Evolutionary conservation across 2,888 invertebrate genomes (phyloP), one percentile per base, ranked within the genome.

Genomic region (Phanerotoma sp.): DNA sequence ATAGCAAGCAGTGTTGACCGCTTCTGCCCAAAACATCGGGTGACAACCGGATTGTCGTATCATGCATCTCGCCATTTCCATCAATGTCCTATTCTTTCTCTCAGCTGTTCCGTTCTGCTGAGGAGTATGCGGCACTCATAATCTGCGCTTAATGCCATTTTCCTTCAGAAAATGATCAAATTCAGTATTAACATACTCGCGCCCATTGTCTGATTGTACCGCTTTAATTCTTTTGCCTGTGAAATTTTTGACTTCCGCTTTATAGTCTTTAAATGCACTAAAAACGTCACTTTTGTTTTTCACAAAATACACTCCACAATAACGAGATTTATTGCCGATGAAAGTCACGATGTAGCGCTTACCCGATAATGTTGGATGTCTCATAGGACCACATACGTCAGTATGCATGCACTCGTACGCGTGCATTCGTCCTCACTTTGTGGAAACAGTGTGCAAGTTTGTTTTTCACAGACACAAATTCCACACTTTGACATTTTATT

Each of bases 301-400:
- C 28, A 56, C 20, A 13, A 58, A 59, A 11, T 51, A 45, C 6
- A 59, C 48, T 15, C 61, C 54, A 15, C 61, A 57, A 56, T 60
- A 66, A 4, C 65, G 44, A 5, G 46, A 50, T 32, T 41, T 25
- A 32, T 66, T 61, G 45, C 63, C 64, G 5, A 64, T 56, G 32
- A 62, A 60, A 1, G 57, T 60, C 1, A 56, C 46, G 6, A 61
- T 48, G 21, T 50, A 58, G 9, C 5, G 5, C 3, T 46, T 45
- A 1, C 51, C 38, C 2, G 48, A 30, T 13, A 25, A 35, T 11
- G 58, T 54, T 3, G 32, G 25, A 9, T 28, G 37, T 9, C 51
- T 18, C 48, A 57, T 52, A 1, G 56, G 54, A 11, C 49, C 51
- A 37, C 65, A 65, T 3, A 69, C 52, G 44, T 65, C 68, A 3